Percentiles rank a stretch among this genome's conserved stretches.
phyloP scores from a whole-genome alignment of 2,113 vertebrate species.

The Condylura cristata region DNA sequence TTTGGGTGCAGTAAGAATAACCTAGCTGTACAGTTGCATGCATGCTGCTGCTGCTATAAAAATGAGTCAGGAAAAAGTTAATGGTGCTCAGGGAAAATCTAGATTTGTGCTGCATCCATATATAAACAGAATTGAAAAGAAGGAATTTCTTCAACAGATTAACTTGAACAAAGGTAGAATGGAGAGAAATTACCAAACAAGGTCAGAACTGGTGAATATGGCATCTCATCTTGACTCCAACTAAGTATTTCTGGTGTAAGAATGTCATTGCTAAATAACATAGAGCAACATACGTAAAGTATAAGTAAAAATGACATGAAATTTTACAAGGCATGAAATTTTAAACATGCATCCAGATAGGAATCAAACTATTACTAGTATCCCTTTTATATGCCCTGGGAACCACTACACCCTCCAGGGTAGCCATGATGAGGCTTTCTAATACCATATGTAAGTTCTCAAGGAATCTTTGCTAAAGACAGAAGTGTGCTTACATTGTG shows the following conservation, averaged over 20 bases:
- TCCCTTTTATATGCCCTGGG: background rate
- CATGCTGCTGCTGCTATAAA: background rate
- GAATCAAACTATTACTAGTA: slow-evolving; percentile 1
- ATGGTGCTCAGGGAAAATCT: background rate
- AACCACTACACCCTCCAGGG: too few relatives aligned
- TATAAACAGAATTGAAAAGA: background rate
- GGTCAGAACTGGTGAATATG: background rate
- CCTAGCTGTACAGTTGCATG: too few relatives aligned
- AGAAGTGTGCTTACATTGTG: background rate
- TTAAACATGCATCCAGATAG: background rate
- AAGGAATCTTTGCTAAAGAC: background rate
- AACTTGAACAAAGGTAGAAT: background rate
- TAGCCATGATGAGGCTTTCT: too few relatives aligned
- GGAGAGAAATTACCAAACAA: background rate
- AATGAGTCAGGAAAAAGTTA: background rate
- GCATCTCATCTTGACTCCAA: background rate
- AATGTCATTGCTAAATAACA: background rate
- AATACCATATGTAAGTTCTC: background rate
- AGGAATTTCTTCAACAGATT: background rate
- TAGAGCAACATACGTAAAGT: background rate
- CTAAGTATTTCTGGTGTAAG: background rate
- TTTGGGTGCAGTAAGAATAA: background rate
- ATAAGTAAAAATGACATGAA: background rate
- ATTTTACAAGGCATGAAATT: background rate
- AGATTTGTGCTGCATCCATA: background rate